Conservation (phyloP, 2,797 vertebrate species). For the Enteromius unitaeniatus region DNA sequence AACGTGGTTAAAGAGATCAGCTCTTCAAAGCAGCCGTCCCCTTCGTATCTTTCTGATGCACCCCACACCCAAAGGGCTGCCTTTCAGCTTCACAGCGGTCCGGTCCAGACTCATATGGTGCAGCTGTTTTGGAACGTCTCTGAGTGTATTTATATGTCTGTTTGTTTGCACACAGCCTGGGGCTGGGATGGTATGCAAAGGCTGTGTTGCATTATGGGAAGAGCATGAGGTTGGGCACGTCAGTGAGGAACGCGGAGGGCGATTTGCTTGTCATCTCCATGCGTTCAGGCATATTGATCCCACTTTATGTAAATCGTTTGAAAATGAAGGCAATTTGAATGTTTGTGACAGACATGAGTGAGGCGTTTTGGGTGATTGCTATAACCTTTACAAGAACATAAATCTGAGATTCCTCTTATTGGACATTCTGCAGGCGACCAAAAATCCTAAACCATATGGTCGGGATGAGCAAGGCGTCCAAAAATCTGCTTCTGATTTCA, state of each 20-base stretch:
- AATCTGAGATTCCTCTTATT: conserved; percentile 16
- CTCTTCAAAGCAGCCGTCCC: conserved; percentile 60
- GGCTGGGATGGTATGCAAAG: conserved; percentile 58
- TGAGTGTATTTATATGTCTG: conserved; percentile 50
- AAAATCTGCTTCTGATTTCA: conserved; percentile 52
- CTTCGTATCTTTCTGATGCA: conserved; percentile 52
- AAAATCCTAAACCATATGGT: conserved; percentile 46
- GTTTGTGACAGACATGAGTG: conserved; percentile 20
- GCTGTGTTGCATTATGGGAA: conserved; percentile 47
- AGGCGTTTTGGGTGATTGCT: conserved; percentile 6
- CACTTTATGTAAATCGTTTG: conserved; percentile 51
- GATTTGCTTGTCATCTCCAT: conserved; percentile 54
- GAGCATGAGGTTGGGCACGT: conserved; percentile 35
- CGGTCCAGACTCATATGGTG: conserved; percentile 53
- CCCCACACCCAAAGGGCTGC: conserved; percentile 51
- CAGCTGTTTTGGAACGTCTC: conserved; percentile 58
- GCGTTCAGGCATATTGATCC: conserved; percentile 30
- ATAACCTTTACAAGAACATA: conserved; percentile 5
- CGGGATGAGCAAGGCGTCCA: conserved; percentile 21
- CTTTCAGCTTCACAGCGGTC: conserved; percentile 56
- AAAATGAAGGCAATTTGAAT: conserved; percentile 54
- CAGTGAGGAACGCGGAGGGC: neutral
- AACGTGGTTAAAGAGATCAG: conserved; percentile 66
- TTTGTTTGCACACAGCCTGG: conserved; percentile 39
- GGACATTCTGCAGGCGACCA: neutral